A percentile compares a stretch with the other conserved stretches of the same genome.
These are phyloP conservation scores for Silurus asotus DNA, from an alignment of 2,113 vertebrate species.

Conservation along the genomic window DNA sequence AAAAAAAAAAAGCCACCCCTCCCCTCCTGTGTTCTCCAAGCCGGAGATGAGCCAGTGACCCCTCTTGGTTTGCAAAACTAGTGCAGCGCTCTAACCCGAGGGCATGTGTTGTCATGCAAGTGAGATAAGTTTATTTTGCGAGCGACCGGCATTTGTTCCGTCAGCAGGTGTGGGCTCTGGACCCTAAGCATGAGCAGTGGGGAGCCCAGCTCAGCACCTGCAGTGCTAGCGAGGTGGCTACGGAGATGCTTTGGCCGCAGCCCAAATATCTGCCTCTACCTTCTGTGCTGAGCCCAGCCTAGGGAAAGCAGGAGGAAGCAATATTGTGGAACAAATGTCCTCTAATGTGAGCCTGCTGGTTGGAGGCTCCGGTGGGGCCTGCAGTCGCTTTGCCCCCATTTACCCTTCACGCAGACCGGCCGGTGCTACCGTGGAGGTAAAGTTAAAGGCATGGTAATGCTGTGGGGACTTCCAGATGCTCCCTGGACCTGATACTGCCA, in stretches of 20 bases:
- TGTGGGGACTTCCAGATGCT: conserved; percentile 56
- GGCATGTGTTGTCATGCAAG: conserved; percentile 91
- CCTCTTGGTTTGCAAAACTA: conserved; percentile 69
- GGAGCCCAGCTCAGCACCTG: conserved; percentile 78
- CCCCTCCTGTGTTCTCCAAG: conserved; percentile 22
- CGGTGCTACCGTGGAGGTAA: conserved; percentile 41
- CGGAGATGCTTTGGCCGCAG: conserved; percentile 79
- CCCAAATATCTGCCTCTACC: conserved; percentile 90
- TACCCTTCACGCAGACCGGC: conserved; percentile 47
- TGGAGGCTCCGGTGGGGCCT: conserved; percentile 70
- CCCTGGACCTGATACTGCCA: conserved; percentile 46
- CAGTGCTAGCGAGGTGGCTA: conserved; percentile 76
- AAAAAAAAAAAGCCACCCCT: conserved; percentile 30
- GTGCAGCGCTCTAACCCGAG: conserved; percentile 80
- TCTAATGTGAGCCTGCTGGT: conserved; percentile 84
- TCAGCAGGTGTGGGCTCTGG: conserved; percentile 83
- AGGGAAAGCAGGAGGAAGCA: conserved; percentile 84
- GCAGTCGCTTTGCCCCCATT: conserved; percentile 51
- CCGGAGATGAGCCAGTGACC: conserved; percentile 64
- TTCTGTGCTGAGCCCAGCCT: conserved; percentile 85
- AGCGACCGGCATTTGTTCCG: conserved; percentile 86
- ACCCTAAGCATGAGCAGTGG: conserved; percentile 71
- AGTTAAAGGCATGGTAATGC: conserved; percentile 54
- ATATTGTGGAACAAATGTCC: conserved; percentile 83
- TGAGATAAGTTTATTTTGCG: conserved; percentile 94